Conservation (phyloP, 2,113 vertebrate species). For the Lasiurus borealis region DNA sequence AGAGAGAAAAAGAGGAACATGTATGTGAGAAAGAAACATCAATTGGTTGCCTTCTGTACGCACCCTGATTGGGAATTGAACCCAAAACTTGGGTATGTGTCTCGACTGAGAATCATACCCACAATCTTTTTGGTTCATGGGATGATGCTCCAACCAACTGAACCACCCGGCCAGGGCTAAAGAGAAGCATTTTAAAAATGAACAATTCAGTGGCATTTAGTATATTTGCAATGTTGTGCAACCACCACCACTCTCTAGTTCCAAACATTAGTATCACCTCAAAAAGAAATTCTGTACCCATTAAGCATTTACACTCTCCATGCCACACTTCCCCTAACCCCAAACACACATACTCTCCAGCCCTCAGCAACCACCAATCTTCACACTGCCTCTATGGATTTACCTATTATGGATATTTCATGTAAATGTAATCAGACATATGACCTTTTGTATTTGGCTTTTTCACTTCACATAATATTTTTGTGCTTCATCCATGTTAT, state of each 20-base stretch:
- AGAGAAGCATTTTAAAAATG: slow-evolving; percentile 14
- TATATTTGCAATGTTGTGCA: not conserved
- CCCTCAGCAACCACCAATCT: not conserved
- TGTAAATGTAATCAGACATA: not conserved
- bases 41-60: not conserved
- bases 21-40: not conserved
- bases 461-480: not conserved
- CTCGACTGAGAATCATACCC: not conserved
- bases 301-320: not conserved
- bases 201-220: not conserved
- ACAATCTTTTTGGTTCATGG: not conserved
- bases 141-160: not conserved
- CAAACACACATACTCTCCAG: not conserved
- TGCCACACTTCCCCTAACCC: too few species aligned
- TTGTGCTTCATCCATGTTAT: not conserved
- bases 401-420: not conserved
- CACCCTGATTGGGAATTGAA: not conserved
- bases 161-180: not conserved
- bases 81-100: not conserved
- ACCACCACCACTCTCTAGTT: not conserved
- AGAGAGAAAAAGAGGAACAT: not conserved
- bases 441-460: not conserved
- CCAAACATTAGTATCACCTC: not conserved
- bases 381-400: not conserved
- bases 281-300: not conserved